phyloP scores from a whole-genome alignment of 2,888 invertebrate species.

The Alloplasta piceator region DNA sequence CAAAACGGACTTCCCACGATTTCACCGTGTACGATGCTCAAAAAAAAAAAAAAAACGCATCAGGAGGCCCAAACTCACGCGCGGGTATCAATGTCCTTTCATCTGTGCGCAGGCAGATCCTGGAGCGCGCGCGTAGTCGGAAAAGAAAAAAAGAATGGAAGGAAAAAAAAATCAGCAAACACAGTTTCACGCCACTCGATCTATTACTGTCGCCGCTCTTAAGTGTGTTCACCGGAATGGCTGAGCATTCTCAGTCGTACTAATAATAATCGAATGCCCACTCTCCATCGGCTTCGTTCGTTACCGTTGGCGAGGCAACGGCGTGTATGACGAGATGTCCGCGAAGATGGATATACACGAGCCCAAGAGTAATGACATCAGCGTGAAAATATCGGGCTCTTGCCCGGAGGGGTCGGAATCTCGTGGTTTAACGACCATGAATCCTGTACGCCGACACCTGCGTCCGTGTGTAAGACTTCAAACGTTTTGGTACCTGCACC shows the following conservation, averaged over 20 bases:
- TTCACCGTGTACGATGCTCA: background rate
- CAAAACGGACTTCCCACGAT: conserved; percentile 15
- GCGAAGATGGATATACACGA: conserved; percentile 32
- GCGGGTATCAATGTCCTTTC: conserved; percentile 36
- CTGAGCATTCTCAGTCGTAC: conserved; percentile 4
- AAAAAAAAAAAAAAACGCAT: no score
- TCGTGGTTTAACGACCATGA: conserved; percentile 27
- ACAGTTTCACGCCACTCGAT: conserved; percentile 43
- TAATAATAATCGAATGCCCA: background rate
- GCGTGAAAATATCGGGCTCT: conserved; percentile 19
- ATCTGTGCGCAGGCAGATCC: background rate
- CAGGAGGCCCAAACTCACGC: background rate
- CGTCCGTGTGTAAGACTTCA: background rate
- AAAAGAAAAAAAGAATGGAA: background rate
- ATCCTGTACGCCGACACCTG: background rate
- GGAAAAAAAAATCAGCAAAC: conserved; percentile 34
- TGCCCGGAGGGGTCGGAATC: conserved; percentile 17
- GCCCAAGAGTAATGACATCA: conserved; percentile 43
- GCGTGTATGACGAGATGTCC: conserved; percentile 4
- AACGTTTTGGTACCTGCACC: conserved; percentile 3
- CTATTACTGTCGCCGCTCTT: background rate
- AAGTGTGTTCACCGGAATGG: no score
- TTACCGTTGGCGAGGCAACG: no score
- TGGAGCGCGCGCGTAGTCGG: no score
- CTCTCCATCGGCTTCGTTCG: no score